Base-by-base conservation (phyloP, 2,888 invertebrate genomes). In the Eurois occulta region DNA sequence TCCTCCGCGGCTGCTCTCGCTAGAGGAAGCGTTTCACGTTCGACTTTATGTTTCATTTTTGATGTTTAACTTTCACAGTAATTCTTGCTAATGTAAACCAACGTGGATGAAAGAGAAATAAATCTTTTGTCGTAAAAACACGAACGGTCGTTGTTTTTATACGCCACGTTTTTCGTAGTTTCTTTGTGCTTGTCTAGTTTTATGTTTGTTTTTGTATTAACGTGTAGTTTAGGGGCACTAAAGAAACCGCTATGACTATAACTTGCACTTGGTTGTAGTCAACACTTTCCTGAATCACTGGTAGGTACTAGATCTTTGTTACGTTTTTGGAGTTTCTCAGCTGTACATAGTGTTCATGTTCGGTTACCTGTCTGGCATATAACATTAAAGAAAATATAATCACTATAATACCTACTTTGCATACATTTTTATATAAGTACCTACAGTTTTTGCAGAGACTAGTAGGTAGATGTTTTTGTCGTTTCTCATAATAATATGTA, bases 61-160 rank as follows among this genome's bases (percentile, higher is more conserved):
- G 72, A 86, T 78, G 73, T 86, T 86, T 72, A 85, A 88, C 85
- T 87, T 82, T 77, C 64, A 75, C 78, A 78, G 81, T 86, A 85
- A 85, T 83, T 88, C 78, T 79, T 80, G 66, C 41, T 75, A 85
- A 85, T 87, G 85, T 85, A 80, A 78, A 72, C 67, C 76, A 38
- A 79, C 76, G 43, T 79, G 68, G 70, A 71, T 62, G 72, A 78
- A 80, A 78, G 32, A 38, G 55, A 81, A 77, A 88, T 86, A 86
- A 86, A 83, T 83, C 72, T 81, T 86, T 79, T 77, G 79, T 77
- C 77, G 65, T 88, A 88, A 86, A 87, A 87, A 79, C 75, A 76
- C 32, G 76, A 86, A 79, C 18, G 32, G 68, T 72, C 52, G 62
- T 78, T 74, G 78, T 80, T 86, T 82, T 72, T 83, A 67, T 75